Evolutionary conservation across 2,888 invertebrate species (phyloP), one percentile per base, ranked within the genome.

Genomic region (Agapostemon virescens): DNA sequence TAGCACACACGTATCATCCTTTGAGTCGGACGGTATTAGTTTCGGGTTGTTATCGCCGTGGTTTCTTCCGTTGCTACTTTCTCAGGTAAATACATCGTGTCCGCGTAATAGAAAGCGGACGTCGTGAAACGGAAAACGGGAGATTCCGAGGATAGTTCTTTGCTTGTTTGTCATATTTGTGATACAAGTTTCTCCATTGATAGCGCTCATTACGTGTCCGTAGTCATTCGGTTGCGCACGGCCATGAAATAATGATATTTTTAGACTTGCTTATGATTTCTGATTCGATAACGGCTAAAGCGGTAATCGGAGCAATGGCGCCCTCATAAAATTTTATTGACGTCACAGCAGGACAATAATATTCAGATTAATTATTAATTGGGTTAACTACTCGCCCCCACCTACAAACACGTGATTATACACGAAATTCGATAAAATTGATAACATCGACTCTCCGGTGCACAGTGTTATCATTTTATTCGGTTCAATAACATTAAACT

Each of bases 11-110:
- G 69, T 71, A 75, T 67, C 81, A 45, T 81, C 67, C 69, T 68
- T 52, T 67, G 42, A 73, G 61, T 74, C 70, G 26, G 45, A 30
- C 66, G 74, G 79, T 71, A 70, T 78, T 69, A 69, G 71, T 74
- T 69, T 63, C 71, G 75, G 76, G 63, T 75, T 83, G 82, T 86
- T 86, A 86, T 86, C 85, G 72, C 77, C 76, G 67, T 83, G 78
- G 75, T 82, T 80, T 81, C 74, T 70, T 77, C 77, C 79, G 74
- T 68, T 63, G 70, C 68, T 79, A 75, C 71, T 49, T 63, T 52
- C 63, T 63, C 77, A 84, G 86, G 80, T 85, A 63, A 63, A 63
- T 63, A 85, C 71, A 66, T 68, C 69, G 64, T 69, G 68, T 20
- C 72, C 74, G 55, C 69, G 58, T 71, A 69, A 38, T 52, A 78